phyloP scores from a whole-genome alignment of 2,113 vertebrate species.

The Abramis brama region DNA sequence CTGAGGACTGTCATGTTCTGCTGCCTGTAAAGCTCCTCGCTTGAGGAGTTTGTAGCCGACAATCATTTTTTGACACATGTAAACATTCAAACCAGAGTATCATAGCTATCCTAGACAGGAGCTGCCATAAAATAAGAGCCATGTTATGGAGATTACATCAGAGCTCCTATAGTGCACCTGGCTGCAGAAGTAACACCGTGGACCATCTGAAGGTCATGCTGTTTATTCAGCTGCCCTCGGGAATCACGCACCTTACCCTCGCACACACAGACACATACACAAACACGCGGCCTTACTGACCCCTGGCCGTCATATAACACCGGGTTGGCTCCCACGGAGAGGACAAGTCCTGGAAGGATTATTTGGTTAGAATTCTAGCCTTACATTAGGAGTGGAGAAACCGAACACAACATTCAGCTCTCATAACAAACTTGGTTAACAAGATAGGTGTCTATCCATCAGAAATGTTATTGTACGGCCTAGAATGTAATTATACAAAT shows the following conservation, averaged over 20 bases:
- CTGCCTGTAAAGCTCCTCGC: background rate
- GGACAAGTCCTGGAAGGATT: conserved; percentile 42
- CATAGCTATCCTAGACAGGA: background rate
- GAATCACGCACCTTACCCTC: conserved; percentile 67
- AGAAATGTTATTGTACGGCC: conserved; percentile 32
- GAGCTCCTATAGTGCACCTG: conserved; percentile 48
- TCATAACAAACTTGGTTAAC: conserved; percentile 30
- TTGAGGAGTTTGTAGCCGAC: background rate
- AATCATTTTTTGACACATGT: conserved; percentile 9
- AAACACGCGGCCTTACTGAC: conserved; percentile 33
- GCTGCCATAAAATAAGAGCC: background rate
- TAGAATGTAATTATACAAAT: conserved; percentile 31
- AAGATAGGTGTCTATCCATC: conserved; percentile 35
- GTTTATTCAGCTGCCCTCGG: conserved; percentile 78
- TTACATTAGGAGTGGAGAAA: conserved; percentile 27
- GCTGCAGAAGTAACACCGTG: conserved; percentile 40
- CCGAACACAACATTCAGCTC: conserved; percentile 33
- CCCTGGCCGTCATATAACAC: conserved; percentile 47
- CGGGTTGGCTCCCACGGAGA: conserved; percentile 30
- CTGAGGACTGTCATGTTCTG: background rate
- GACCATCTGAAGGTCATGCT: conserved; percentile 48
- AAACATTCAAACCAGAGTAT: background rate
- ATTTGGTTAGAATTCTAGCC: conserved; percentile 46
- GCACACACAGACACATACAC: conserved; percentile 52
- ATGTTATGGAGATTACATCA: conserved; percentile 26